These are phyloP conservation scores for Calephelis virginiensis DNA, from an alignment of 1,140 invertebrate species.

Conservation along the genomic window DNA sequence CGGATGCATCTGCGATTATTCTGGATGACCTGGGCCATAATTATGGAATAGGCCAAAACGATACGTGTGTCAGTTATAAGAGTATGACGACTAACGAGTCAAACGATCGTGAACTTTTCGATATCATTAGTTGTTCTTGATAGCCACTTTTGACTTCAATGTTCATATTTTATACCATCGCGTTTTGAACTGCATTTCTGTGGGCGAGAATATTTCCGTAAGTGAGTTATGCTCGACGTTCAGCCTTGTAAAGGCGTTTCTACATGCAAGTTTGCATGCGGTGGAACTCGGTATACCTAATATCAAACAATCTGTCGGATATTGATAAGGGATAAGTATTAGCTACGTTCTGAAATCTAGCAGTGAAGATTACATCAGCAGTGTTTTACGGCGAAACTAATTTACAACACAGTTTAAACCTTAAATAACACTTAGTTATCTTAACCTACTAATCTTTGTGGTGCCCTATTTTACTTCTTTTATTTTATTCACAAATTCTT, in stretches of 20 bases:
- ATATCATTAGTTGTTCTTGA: too few species aligned
- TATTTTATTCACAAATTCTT: too few species aligned
- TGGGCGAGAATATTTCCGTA: constrained; percentile 18
- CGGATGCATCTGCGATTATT: too few species aligned
- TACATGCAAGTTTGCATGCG: constrained; percentile 37
- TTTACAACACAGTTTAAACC: background rate
- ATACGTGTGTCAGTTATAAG: too few species aligned
- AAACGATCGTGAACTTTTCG: too few species aligned
- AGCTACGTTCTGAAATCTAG: background rate
- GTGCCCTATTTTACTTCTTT: too few species aligned
- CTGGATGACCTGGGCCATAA: too few species aligned
- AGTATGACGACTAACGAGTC: too few species aligned
- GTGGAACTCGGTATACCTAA: constrained; percentile 20
- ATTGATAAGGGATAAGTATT: constrained; percentile 19
- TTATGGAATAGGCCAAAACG: too few species aligned
- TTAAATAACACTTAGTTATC: too few species aligned
- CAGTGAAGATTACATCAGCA: background rate
- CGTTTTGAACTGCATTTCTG: constrained; percentile 8
- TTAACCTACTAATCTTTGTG: too few species aligned
- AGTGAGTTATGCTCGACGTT: constrained; percentile 24
- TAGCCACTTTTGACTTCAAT: background rate
- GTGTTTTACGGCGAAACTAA: constrained; percentile 8
- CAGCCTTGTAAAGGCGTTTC: constrained; percentile 24
- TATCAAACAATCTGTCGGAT: constrained; percentile 13
- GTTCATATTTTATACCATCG: constrained; percentile 14